These are phyloP conservation scores for Nomia melanderi DNA, from an alignment of 1,140 invertebrate species.

Conservation along the genomic window DNA sequence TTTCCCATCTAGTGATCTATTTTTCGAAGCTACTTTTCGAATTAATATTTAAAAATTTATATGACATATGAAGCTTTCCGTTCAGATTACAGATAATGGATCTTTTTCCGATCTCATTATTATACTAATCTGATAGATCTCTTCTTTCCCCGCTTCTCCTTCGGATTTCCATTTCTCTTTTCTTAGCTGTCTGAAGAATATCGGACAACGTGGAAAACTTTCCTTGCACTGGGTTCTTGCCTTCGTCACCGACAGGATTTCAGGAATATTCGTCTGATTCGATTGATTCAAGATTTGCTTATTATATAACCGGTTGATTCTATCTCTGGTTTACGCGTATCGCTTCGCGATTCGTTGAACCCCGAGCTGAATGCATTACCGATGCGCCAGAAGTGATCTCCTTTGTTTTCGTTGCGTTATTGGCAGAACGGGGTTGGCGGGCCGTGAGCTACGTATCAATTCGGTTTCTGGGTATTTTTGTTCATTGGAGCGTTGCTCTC, in stretches of 20 bases:
- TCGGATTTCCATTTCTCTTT: too few species aligned
- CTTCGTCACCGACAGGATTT: slow-evolving; percentile 3
- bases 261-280: slow-evolving; percentile 6
- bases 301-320: slow-evolving; percentile 9
- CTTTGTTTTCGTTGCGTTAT: background rate
- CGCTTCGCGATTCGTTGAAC: background rate
- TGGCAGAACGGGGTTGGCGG: too few species aligned
- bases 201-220: background rate
- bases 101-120: too few species aligned
- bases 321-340: background rate
- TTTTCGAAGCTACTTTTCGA: too few species aligned
- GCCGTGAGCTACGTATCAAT: background rate
- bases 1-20: too few species aligned
- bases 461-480: background rate
- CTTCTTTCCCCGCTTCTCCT: too few species aligned
- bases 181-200: background rate
- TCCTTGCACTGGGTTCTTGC: background rate
- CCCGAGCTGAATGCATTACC: background rate
- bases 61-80: too few species aligned
- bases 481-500: background rate
- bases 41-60: too few species aligned
- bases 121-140: too few species aligned
- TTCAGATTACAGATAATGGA: too few species aligned
- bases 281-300: slow-evolving; percentile 23
- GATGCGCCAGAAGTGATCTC: background rate